Percentiles rank a stretch among this genome's conserved stretches.
These are phyloP conservation scores for Lithophane socia DNA, from an alignment of 2,888 invertebrate species.

Conservation along the genomic window DNA sequence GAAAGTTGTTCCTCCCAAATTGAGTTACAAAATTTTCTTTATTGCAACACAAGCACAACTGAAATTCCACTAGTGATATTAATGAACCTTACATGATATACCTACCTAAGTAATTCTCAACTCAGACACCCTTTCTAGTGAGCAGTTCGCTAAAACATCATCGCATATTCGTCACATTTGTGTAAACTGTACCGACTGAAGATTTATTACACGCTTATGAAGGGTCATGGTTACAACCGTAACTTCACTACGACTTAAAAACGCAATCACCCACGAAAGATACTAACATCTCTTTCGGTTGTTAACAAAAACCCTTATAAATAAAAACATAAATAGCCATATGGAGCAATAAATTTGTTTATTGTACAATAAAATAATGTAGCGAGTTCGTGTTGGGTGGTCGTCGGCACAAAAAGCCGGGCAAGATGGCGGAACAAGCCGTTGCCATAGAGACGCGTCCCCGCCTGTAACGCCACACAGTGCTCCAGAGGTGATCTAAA, in stretches of 20 bases:
- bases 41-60: neutral
- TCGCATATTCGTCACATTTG: slow-evolving; percentile 3
- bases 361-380: slow-evolving; percentile 90
- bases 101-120: neutral
- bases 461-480: slow-evolving; percentile 60
- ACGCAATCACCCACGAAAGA: slow-evolving; percentile 79
- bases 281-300: slow-evolving; percentile 79
- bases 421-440: slow-evolving; percentile 80
- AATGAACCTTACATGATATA: neutral
- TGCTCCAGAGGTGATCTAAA: slow-evolving; percentile 40
- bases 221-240: slow-evolving; percentile 58
- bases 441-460: slow-evolving; percentile 78
- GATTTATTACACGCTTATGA: slow-evolving; percentile 53
- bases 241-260: slow-evolving; percentile 65
- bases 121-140: neutral
- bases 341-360: slow-evolving; percentile 90
- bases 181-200: slow-evolving; percentile 31
- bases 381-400: slow-evolving; percentile 88
- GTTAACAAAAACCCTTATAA: slow-evolving; percentile 87
- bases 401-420: slow-evolving; percentile 83
- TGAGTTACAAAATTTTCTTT: neutral
- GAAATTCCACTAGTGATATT: neutral
- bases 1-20: neutral
- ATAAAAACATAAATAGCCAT: slow-evolving; percentile 89
- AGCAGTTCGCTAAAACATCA: slow-evolving; percentile 10